Evolutionary conservation across 2,888 invertebrate genomes (phyloP).

Genomic region (Thereva nobilitata): DNA sequence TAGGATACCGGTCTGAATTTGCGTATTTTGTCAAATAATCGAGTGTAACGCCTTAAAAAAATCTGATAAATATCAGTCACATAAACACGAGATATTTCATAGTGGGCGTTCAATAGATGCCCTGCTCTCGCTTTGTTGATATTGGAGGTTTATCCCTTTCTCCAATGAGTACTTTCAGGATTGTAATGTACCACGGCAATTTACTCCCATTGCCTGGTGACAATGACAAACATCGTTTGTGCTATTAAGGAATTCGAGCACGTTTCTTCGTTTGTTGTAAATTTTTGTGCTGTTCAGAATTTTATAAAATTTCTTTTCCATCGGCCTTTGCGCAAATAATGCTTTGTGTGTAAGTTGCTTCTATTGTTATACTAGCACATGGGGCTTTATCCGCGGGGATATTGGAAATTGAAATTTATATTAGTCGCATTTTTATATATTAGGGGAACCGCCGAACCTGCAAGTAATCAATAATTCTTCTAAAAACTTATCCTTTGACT

Average conservation of each 20-base stretch:
- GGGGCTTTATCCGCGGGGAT: too few relatives aligned
- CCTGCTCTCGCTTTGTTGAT: too few relatives aligned
- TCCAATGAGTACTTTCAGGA: neutral
- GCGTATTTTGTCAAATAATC: constrained; percentile 21
- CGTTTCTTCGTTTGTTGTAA: constrained; percentile 24
- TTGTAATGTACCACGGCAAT: neutral
- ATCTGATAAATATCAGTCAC: constrained; percentile 25
- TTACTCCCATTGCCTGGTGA: neutral
- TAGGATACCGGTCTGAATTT: neutral
- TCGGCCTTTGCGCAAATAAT: too few relatives aligned
- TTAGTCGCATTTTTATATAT: too few relatives aligned
- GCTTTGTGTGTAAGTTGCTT: too few relatives aligned
- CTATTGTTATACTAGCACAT: too few relatives aligned
- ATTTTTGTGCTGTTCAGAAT: neutral
- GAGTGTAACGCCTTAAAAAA: constrained; percentile 4
- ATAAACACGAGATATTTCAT: constrained; percentile 22
- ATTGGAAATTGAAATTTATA: too few relatives aligned
- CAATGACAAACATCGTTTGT: constrained; percentile 26
- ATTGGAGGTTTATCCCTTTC: neutral
- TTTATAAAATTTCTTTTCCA: too few relatives aligned
- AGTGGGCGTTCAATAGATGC: neutral
- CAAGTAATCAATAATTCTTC: too few relatives aligned
- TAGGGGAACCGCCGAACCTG: too few relatives aligned
- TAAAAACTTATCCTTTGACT: too few relatives aligned
- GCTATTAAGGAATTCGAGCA: constrained; percentile 24